These are phyloP conservation scores for Gadopsis marmoratus DNA, from an alignment of 2,797 vertebrate species.

Conservation along the genomic window DNA sequence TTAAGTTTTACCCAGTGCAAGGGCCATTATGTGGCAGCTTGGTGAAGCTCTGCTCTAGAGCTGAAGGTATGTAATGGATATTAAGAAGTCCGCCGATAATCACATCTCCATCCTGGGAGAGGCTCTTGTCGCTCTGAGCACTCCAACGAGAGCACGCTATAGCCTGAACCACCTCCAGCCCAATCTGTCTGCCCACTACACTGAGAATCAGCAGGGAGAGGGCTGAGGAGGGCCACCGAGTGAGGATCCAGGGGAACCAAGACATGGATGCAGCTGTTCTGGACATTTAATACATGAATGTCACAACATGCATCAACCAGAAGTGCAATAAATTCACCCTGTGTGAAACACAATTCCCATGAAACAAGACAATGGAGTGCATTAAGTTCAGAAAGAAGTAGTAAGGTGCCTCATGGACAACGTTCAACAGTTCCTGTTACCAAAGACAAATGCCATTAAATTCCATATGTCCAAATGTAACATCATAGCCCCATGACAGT, in stretches of 20 bases:
- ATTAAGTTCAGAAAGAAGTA: background rate
- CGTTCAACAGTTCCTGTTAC: slow-evolving; percentile 1
- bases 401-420: background rate
- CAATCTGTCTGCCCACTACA: slow-evolving; percentile 29
- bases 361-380: background rate
- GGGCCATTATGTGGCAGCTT: slow-evolving; percentile 51
- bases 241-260: slow-evolving; percentile 31
- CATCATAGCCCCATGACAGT: background rate
- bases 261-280: slow-evolving; percentile 52
- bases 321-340: background rate
- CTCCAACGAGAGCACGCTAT: slow-evolving; percentile 61
- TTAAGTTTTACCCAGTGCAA: slow-evolving; percentile 74
- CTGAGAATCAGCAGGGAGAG: slow-evolving; percentile 49
- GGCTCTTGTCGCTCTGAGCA: slow-evolving; percentile 39
- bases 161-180: slow-evolving; percentile 21
- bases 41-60: slow-evolving; percentile 64
- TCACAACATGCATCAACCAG: background rate
- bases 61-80: slow-evolving; percentile 67
- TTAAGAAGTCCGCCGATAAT: slow-evolving; percentile 80
- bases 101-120: slow-evolving; percentile 80
- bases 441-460: background rate
- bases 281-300: slow-evolving; percentile 10
- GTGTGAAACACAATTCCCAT: slow-evolving; percentile 7
- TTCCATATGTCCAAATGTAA: background rate
- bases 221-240: slow-evolving; percentile 9